Evolutionary conservation across 2,888 invertebrate species (phyloP).

Genomic region (Scaptomyza reducta): DNA sequence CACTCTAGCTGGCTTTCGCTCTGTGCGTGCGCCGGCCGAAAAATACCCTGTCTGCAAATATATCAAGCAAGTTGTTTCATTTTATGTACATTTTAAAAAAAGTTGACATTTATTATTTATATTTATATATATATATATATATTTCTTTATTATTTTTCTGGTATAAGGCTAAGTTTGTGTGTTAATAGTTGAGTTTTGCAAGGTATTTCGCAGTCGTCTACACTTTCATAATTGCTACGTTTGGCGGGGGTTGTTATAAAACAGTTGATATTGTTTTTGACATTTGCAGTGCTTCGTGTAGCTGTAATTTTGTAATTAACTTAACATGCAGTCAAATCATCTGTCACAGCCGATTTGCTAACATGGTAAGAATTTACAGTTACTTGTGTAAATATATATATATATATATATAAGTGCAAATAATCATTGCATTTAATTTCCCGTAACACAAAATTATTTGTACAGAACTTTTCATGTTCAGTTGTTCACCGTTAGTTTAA

Average conservation of each 20-base stretch:
- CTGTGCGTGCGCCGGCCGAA: not conserved
- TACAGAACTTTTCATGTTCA: not conserved
- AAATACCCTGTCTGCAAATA: constrained; percentile 17
- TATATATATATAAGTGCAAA: not conserved
- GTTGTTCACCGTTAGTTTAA: not conserved
- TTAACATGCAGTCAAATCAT: constrained; percentile 5
- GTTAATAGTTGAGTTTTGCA: not conserved
- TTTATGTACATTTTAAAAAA: not conserved
- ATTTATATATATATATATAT: too few species aligned
- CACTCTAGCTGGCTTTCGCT: not conserved
- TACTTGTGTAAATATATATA: not conserved
- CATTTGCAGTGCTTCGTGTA: not conserved
- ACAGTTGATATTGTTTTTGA: constrained; percentile 31
- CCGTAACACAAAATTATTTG: too few species aligned
- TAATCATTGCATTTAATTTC: not conserved
- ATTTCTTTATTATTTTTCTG: too few species aligned
- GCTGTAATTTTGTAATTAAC: not conserved
- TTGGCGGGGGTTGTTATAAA: constrained; percentile 34
- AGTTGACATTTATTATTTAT: too few species aligned
- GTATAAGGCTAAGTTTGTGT: not conserved
- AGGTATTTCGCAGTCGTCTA: constrained; percentile 18
- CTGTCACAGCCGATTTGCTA: constrained; percentile 1
- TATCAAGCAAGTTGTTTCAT: not conserved
- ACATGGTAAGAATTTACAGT: constrained; percentile 2
- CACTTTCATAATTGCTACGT: not conserved